phyloP scores from a whole-genome alignment of 2,113 vertebrate species.

The Rallus limicola region DNA sequence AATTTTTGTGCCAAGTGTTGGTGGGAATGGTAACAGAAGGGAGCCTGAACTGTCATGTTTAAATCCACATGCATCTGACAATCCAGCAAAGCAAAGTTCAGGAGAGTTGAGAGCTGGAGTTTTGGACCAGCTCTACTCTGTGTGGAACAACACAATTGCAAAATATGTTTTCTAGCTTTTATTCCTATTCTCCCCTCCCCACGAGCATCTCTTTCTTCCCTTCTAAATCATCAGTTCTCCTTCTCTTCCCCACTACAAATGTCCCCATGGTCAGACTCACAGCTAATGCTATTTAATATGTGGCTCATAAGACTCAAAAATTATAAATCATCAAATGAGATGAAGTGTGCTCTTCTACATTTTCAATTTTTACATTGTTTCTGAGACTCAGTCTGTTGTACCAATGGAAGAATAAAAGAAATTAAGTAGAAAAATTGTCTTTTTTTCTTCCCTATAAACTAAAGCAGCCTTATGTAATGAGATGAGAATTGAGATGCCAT shows the following conservation, averaged over 20 bases:
- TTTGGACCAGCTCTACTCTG: neutral
- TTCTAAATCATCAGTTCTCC: neutral
- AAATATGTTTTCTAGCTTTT: neutral
- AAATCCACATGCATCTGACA: neutral
- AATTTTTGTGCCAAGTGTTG: neutral
- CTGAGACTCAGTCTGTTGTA: neutral
- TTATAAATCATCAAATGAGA: neutral
- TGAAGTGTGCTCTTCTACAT: neutral
- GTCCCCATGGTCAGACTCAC: neutral
- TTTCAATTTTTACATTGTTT: neutral
- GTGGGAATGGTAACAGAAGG: neutral
- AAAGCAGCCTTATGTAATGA: neutral
- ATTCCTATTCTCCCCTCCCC: accelerated
- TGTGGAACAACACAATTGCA: neutral
- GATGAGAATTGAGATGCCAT: neutral
- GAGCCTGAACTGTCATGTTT: neutral
- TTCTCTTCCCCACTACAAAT: neutral
- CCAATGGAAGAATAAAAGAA: neutral
- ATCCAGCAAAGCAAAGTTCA: neutral
- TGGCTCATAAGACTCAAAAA: neutral
- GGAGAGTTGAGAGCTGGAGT: neutral
- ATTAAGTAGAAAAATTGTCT: neutral
- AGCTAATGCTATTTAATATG: neutral
- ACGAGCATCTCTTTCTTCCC: neutral
- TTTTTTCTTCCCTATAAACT: neutral